Base-by-base conservation (phyloP, 1,140 invertebrate genomes). In the Augochlora pura region DNA sequence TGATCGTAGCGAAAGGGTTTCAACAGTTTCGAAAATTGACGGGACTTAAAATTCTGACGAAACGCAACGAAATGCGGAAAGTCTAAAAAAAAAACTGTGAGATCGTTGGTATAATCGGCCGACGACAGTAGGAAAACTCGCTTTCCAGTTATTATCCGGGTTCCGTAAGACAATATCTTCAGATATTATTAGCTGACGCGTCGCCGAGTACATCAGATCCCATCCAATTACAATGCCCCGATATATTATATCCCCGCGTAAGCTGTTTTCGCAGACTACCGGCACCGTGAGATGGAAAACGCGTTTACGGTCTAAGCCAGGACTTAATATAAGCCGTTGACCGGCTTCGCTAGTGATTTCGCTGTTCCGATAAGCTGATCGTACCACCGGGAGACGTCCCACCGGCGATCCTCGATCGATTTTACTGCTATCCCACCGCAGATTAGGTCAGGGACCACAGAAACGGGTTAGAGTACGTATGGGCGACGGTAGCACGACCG, bases 401-500 rank as follows among this genome's bases (percentile, higher is more conserved):
- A n/a, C 21, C 18, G 75, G 66, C 39, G 81, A 83, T 86, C 80
- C 77, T 75, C 77, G 81, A 86, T 86, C 84, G 81, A 86, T 86
- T 83, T 52, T 71, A 74, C 68, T 21, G 38, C 54, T 86, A 81
- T 79, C 83, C 80, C 59, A 46, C 59, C 75, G 59, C 62, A 72
- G 89, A 90, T 89, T 90, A 86, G 88, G 89, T 90, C 87, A 89
- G 86, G 86, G 89, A 83, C 84, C 90, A 88, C 81, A 82, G 88
- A 88, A 89, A 87, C 87, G 86, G 88, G 77, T 86, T 82, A 88
- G 83, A 82, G 80, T 73, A 72, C 65, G 80, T 69, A 79, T 71
- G 88, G 82, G 86, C 87, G 80, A 87, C 82, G 80, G 82, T 80
- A 82, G 77, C 60, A 71, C 85, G 77, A 59, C 62, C 71, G 27